Evolutionary conservation across 2,113 vertebrate species (phyloP).

Genomic region (human (Homo sapiens)): GRCh38 chr9:123387501-123388000

Average conservation of each 20-base stretch:
- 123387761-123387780: slow-evolving; percentile 93
- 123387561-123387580: neutral
- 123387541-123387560: neutral
- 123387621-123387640: neutral
- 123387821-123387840: slow-evolving; percentile 98
- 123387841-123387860: slow-evolving; percentile 94
- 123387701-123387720: slow-evolving; percentile 75
- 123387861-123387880: slow-evolving; percentile 84
- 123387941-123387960: neutral
- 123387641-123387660: neutral
- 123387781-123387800: slow-evolving; percentile 93
- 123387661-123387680: neutral
- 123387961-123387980: neutral
- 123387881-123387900: slow-evolving; percentile 69
- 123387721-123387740: slow-evolving; percentile 97
- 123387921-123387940: neutral
- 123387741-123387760: slow-evolving; percentile 96
- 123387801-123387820: slow-evolving; percentile 97
- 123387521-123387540: neutral
- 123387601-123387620: neutral
- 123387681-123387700: slow-evolving; percentile 33
- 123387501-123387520: neutral
- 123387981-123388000: neutral
- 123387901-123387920: neutral
- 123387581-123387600: neutral